Conservation (phyloP, 2,113 vertebrate genomes). For the Neotoma lepida region DNA sequence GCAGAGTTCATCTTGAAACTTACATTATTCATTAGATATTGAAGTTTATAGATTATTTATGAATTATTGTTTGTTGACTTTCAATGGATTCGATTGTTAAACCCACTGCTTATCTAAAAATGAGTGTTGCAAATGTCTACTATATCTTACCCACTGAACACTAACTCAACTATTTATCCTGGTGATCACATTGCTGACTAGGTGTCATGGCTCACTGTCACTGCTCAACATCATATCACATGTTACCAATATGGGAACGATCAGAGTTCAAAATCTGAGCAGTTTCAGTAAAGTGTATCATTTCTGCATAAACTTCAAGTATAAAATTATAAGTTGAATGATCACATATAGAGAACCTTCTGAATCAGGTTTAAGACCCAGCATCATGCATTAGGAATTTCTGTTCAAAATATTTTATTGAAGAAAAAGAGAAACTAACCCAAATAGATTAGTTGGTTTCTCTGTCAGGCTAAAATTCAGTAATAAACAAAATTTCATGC, state of each 20-base stretch:
- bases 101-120: too few relatives aligned
- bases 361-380: background rate
- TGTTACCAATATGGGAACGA: background rate
- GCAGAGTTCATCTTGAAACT: background rate
- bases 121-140: background rate
- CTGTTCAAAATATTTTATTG: background rate
- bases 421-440: background rate
- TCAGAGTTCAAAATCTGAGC: background rate
- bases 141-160: too few relatives aligned
- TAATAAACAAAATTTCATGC: background rate
- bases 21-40: background rate
- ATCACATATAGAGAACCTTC: background rate
- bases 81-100: background rate
- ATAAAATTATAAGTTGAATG: background rate
- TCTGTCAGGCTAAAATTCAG: background rate
- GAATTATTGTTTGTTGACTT: background rate
- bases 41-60: background rate
- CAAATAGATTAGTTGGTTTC: background rate
- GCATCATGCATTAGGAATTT: background rate
- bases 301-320: background rate
- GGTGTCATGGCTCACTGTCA: background rate
- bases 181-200: fast-evolving
- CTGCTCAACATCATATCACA: background rate
- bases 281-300: too few relatives aligned
- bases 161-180: background rate